These are phyloP conservation scores for Metallyticus violacea DNA, from an alignment of 2,888 invertebrate genomes.

Conservation along the genomic window DNA sequence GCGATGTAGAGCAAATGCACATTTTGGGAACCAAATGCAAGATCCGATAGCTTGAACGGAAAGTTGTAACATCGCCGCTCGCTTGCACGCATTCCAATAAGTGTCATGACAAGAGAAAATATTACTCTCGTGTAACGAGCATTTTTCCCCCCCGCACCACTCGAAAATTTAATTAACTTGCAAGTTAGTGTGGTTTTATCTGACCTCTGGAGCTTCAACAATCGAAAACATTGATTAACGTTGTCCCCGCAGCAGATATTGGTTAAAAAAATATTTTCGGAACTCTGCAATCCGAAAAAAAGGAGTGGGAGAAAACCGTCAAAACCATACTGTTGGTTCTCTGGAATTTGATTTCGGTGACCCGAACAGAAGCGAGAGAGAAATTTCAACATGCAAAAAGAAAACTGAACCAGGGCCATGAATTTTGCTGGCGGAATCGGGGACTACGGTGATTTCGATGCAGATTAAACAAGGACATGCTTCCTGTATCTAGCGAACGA, in stretches of 20 bases:
- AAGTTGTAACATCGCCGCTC: neutral
- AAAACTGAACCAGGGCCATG: neutral
- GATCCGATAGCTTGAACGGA: neutral
- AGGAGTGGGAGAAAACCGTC: neutral
- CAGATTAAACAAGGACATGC: neutral
- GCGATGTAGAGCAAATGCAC: neutral
- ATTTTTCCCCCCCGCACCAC: neutral
- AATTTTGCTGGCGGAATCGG: neutral
- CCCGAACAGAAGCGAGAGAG: neutral
- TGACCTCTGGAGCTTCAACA: neutral
- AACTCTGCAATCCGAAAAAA: neutral
- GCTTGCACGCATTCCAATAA: neutral
- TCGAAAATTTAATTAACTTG: conserved; percentile 1
- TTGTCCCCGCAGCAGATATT: neutral
- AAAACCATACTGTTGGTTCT: neutral
- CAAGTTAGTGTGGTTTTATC: neutral
- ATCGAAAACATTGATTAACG: conserved; percentile 2
- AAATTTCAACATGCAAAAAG: neutral
- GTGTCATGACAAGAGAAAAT: neutral
- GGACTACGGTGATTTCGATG: neutral
- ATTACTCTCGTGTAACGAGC: neutral
- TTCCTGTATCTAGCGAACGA: neutral
- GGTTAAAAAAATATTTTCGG: neutral
- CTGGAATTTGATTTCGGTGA: neutral
- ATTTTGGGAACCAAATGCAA: neutral